Conservation (phyloP, 1,140 invertebrate species). For the Teleopsis dalmanni region DNA sequence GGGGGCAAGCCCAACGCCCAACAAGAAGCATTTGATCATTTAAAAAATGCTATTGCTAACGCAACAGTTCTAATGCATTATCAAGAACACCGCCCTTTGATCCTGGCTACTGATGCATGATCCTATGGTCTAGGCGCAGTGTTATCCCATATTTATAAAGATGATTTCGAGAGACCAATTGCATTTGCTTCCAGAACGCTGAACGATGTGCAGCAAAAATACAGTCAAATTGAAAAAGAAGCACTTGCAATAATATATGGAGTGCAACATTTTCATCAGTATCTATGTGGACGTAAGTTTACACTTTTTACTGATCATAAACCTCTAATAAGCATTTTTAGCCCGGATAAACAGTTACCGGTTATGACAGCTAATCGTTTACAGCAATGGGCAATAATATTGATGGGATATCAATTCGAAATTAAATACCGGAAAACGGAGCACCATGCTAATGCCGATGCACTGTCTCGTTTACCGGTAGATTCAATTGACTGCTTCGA, state of each 20-base stretch:
- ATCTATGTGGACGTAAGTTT: constrained; percentile 46
- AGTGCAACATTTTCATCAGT: constrained; percentile 49
- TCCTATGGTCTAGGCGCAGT: constrained; percentile 46
- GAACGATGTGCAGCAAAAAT: constrained; percentile 45
- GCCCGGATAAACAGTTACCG: constrained; percentile 20
- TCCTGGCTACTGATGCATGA: constrained; percentile 44
- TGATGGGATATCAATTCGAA: constrained; percentile 18
- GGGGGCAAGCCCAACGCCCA: constrained; percentile 14
- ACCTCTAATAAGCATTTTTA: constrained; percentile 40
- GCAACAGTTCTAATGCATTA: constrained; percentile 32
- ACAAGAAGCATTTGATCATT: constrained; percentile 2
- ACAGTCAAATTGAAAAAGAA: constrained; percentile 51
- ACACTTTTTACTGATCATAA: constrained; percentile 47
- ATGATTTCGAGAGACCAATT: constrained; percentile 45
- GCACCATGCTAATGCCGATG: constrained; percentile 20
- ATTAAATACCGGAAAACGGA: constrained; percentile 17
- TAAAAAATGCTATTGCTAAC: constrained; percentile 6
- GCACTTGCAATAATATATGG: constrained; percentile 46
- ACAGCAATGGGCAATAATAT: constrained; percentile 30
- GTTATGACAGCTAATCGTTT: constrained; percentile 19
- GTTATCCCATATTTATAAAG: constrained; percentile 34
- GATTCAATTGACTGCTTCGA: not conserved
- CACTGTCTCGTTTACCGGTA: constrained; percentile 21
- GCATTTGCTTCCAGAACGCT: constrained; percentile 47
- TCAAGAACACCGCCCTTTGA: constrained; percentile 45